A percentile compares a stretch with the other conserved stretches of the same genome.
Conservation (phyloP, 1,140 invertebrate species). For the Drosophila parvula region DNA sequence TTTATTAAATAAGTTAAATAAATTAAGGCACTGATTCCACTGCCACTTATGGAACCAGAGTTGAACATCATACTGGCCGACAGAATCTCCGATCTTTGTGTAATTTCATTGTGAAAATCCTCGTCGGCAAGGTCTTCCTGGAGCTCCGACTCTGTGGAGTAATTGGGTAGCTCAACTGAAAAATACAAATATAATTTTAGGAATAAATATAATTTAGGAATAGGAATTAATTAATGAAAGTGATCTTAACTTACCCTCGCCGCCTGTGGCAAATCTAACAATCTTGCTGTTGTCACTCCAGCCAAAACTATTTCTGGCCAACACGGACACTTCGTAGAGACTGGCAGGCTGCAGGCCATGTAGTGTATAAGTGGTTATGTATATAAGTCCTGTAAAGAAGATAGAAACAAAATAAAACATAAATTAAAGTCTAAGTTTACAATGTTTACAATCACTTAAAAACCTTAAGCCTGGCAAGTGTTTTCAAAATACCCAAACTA, state of each 20-base stretch:
- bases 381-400: slow-evolving; percentile 85
- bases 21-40: slow-evolving; percentile 21
- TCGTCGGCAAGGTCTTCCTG: slow-evolving; percentile 63
- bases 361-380: slow-evolving; percentile 87
- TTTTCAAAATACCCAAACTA: background rate
- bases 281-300: slow-evolving; percentile 88
- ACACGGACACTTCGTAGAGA: slow-evolving; percentile 88
- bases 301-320: slow-evolving; percentile 89
- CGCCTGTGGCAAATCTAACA: slow-evolving; percentile 88
- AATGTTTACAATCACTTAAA: too few species aligned
- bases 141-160: slow-evolving; percentile 78
- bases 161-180: slow-evolving; percentile 78
- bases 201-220: background rate
- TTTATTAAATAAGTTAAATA: slow-evolving; percentile 38
- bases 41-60: background rate
- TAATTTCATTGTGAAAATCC: slow-evolving; percentile 67
- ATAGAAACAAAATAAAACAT: background rate
- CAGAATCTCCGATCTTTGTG: slow-evolving; percentile 56
- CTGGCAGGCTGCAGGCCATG: slow-evolving; percentile 87
- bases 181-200: background rate
- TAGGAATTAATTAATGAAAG: too few species aligned
- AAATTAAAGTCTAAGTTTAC: background rate
- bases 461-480: background rate
- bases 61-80: slow-evolving; percentile 68
- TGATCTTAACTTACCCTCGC: slow-evolving; percentile 85